These are phyloP conservation scores for Siphlonurus alternatus DNA, from an alignment of 2,888 invertebrate genomes.

Conservation along the genomic window DNA sequence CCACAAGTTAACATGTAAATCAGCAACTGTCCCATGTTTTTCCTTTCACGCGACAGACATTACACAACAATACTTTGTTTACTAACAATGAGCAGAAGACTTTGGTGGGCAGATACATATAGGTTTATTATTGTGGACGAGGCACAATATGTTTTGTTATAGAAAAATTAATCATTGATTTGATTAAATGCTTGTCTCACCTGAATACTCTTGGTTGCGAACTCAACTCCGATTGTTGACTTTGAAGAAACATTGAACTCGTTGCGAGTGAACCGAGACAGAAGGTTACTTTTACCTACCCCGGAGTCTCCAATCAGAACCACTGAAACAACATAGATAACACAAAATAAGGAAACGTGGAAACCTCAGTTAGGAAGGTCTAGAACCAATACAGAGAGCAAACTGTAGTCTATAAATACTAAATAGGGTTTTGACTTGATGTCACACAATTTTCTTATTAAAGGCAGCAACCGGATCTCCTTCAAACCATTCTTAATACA, in stretches of 20 bases:
- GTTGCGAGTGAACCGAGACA: constrained; percentile 99
- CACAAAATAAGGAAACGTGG: constrained; percentile 29
- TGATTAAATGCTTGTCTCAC: no score
- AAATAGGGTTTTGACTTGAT: constrained; percentile 9
- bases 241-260: constrained; percentile 99
- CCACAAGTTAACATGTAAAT: no score
- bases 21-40: no score
- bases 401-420: no score
- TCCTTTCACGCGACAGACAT: no score
- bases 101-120: no score
- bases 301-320: constrained; percentile 99
- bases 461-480: no score
- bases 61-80: neutral
- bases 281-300: constrained; percentile 97
- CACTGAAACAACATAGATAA: constrained; percentile 72
- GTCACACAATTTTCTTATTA: no score
- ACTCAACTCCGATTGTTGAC: constrained; percentile 99
- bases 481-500: no score
- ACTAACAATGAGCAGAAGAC: neutral
- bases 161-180: no score
- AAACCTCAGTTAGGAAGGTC: constrained; percentile 32
- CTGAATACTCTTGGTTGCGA: constrained; percentile 97
- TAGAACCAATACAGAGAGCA: constrained; percentile 7
- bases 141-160: no score
- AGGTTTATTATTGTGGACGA: no score